phyloP scores from a whole-genome alignment of 2,797 vertebrate species.

The Schizopygopsis pylzovi region DNA sequence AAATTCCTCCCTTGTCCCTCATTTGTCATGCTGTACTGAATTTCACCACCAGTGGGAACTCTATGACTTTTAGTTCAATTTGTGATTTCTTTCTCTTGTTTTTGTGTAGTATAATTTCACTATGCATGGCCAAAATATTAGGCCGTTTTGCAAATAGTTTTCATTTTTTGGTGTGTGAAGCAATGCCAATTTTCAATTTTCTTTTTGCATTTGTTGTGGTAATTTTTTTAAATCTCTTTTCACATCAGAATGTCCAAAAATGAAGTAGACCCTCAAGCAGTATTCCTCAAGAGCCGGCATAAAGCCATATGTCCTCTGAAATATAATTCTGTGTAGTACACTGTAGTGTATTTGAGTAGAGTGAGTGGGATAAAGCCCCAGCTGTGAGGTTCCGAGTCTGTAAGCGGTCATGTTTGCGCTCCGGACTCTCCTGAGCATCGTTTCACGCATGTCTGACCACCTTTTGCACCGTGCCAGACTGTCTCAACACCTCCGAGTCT shows the following conservation, averaged over 20 bases:
- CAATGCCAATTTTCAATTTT: background rate
- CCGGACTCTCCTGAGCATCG: constrained; percentile 63
- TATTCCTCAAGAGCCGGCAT: background rate
- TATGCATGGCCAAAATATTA: background rate
- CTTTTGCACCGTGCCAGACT: constrained; percentile 69
- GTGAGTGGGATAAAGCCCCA: constrained; percentile 43
- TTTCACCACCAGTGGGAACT: constrained; percentile 76
- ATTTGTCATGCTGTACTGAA: constrained; percentile 11
- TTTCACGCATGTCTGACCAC: constrained; percentile 69
- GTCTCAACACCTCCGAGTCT: constrained; percentile 69
- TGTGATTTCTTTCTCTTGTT: background rate
- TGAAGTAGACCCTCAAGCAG: background rate
- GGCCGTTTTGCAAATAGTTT: background rate
- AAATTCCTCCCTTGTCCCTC: constrained; percentile 20
- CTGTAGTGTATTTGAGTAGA: constrained; percentile 9
- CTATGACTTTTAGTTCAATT: constrained; percentile 59
- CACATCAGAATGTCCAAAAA: background rate
- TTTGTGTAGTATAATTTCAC: background rate
- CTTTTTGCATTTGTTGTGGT: background rate
- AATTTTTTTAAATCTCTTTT: background rate
- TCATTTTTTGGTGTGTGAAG: background rate
- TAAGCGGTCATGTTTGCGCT: constrained; percentile 65
- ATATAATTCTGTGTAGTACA: background rate
- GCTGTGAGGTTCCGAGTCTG: constrained; percentile 59
- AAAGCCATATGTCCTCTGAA: constrained; percentile 17